phyloP scores from a whole-genome alignment of 1,140 invertebrate species.

The Bombus difficillimus region DNA sequence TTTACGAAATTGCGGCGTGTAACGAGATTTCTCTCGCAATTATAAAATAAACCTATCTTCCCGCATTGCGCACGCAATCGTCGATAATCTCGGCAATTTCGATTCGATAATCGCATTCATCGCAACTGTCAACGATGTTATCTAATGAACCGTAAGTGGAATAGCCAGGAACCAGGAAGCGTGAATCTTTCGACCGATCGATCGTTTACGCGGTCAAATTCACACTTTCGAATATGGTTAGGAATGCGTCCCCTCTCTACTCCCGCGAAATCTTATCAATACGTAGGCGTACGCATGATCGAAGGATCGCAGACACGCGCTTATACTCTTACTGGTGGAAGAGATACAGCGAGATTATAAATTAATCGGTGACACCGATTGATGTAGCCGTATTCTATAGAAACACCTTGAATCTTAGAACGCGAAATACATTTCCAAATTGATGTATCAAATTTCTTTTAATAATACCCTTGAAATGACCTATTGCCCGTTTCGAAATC shows the following conservation, averaged over 20 bases:
- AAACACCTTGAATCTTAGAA: neutral
- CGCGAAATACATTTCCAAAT: neutral
- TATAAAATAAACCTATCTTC: neutral
- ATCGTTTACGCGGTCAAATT: neutral
- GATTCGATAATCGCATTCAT: neutral
- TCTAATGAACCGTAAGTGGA: neutral
- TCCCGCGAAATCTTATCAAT: neutral
- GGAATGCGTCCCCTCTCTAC: neutral
- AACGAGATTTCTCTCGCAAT: neutral
- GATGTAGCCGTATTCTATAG: too few species aligned
- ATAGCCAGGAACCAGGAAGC: neutral
- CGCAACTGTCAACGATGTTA: neutral
- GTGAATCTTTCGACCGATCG: neutral
- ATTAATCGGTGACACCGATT: neutral
- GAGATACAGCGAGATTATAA: neutral
- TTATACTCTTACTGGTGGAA: neutral
- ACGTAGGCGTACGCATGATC: slow-evolving; percentile 6
- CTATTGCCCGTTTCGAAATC: neutral
- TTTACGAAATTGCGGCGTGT: neutral
- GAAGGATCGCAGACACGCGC: neutral
- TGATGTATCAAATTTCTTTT: too few species aligned
- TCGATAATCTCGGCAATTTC: neutral
- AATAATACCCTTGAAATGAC: neutral
- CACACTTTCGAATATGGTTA: neutral
- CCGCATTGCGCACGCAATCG: too few species aligned